These are phyloP conservation scores for Percina caprodes DNA, from an alignment of 2,113 vertebrate genomes.

Conservation along the genomic window DNA sequence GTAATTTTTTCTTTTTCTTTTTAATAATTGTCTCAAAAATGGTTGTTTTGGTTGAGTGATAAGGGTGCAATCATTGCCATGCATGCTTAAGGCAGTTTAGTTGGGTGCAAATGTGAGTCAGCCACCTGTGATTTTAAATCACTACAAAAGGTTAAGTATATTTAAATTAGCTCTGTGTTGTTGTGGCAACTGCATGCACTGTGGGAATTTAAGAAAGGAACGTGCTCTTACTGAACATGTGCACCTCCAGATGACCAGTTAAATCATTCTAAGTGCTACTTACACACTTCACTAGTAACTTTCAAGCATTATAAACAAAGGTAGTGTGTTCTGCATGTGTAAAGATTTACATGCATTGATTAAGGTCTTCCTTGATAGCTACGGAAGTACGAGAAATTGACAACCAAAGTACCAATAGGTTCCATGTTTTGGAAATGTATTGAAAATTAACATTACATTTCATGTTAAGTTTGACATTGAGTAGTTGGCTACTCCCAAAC, in stretches of 20 bases:
- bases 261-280: slow-evolving; percentile 5
- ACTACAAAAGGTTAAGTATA: slow-evolving; percentile 3
- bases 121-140: slow-evolving; percentile 44
- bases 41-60: not conserved
- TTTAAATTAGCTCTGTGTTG: slow-evolving; percentile 43
- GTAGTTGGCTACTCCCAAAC: no score
- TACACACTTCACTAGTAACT: not conserved
- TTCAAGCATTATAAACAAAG: slow-evolving; percentile 3
- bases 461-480: no score
- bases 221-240: slow-evolving; percentile 26
- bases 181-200: slow-evolving; percentile 55
- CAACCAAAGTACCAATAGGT: no score
- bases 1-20: slow-evolving; percentile 1
- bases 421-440: no score
- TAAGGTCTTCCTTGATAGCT: not conserved
- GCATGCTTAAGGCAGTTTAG: slow-evolving; percentile 18
- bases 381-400: no score
- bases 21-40: not conserved
- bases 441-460: no score
- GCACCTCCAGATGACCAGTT: slow-evolving; percentile 17
- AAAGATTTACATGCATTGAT: slow-evolving; percentile 4
- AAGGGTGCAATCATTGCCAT: not conserved
- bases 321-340: not conserved
- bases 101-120: slow-evolving; percentile 5
- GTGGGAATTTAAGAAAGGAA: slow-evolving; percentile 17